These are phyloP conservation scores for Drosophila persimilis DNA, from an alignment of 1,140 invertebrate species.

Conservation along the genomic window DNA sequence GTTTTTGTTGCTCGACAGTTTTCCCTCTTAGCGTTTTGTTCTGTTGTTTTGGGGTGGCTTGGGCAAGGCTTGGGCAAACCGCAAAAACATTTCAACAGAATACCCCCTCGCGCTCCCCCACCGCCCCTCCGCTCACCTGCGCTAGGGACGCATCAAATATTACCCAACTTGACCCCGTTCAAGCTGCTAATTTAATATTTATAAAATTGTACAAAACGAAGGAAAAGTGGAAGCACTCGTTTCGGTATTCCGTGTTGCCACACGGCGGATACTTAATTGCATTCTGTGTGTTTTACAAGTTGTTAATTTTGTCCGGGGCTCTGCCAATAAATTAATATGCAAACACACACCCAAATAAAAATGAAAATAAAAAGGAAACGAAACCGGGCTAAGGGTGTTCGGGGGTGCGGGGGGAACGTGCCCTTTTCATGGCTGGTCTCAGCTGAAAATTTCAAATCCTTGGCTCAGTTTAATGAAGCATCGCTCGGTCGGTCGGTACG, in stretches of 20 bases:
- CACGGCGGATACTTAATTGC: conserved; percentile 74
- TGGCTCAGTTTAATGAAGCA: conserved; percentile 51
- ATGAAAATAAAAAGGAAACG: conserved; percentile 20
- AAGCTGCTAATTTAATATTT: conserved; percentile 54
- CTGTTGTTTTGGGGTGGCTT: neutral
- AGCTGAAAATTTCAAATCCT: conserved; percentile 65
- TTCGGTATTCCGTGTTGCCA: conserved; percentile 24
- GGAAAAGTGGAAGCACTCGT: conserved; percentile 4
- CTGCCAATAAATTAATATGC: conserved; percentile 49
- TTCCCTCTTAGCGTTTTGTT: neutral
- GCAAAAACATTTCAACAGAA: no score
- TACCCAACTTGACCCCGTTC: conserved; percentile 40
- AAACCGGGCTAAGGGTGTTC: no score
- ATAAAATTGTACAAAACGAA: conserved; percentile 14
- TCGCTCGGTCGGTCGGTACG: neutral
- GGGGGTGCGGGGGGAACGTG: neutral
- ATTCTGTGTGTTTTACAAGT: conserved; percentile 66
- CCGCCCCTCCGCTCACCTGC: conserved; percentile 16
- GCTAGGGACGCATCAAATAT: conserved; percentile 13
- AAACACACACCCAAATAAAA: conserved; percentile 5
- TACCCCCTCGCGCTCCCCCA: no score
- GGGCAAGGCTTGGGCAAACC: no score
- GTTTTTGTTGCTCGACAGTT: conserved; percentile 40
- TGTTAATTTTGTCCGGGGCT: conserved; percentile 42
- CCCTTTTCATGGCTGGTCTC: conserved; percentile 47